phyloP scores from a whole-genome alignment of 2,113 vertebrate species.

The Aptenodytes patagonicus region DNA sequence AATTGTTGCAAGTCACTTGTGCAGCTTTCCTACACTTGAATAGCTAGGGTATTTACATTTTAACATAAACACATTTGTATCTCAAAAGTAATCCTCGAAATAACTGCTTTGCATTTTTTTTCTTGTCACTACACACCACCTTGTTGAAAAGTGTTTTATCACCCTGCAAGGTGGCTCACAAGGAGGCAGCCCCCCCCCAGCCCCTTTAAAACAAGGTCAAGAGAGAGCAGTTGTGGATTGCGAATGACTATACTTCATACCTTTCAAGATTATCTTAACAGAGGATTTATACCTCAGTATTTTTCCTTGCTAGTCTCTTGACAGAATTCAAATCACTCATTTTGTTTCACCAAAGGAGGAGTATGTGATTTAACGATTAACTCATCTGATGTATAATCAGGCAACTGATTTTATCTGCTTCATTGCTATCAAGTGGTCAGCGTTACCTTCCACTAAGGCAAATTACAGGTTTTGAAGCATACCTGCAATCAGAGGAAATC shows the following conservation, averaged over 20 bases:
- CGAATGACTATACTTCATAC: not conserved
- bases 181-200: not conserved
- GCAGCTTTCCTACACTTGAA: not conserved
- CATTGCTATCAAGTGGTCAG: not conserved
- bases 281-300: not conserved
- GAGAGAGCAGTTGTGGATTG: not conserved
- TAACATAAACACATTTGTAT: not conserved
- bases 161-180: not conserved
- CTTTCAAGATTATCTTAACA: not conserved
- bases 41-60: not conserved
- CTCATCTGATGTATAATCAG: not conserved
- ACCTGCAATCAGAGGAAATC: not conserved
- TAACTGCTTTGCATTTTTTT: not conserved
- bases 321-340: not conserved
- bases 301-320: not conserved
- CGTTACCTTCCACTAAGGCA: not conserved
- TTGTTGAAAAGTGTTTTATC: not conserved
- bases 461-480: constrained; percentile 14
- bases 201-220: not conserved
- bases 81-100: not conserved
- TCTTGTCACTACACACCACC: not conserved
- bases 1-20: not conserved
- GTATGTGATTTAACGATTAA: not conserved
- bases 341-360: not conserved
- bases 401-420: not conserved